Percentiles rank a stretch among this genome's conserved stretches.
Evolutionary conservation across 2,113 vertebrate species (phyloP).

Genomic region (Pterophyllum scalare): DNA sequence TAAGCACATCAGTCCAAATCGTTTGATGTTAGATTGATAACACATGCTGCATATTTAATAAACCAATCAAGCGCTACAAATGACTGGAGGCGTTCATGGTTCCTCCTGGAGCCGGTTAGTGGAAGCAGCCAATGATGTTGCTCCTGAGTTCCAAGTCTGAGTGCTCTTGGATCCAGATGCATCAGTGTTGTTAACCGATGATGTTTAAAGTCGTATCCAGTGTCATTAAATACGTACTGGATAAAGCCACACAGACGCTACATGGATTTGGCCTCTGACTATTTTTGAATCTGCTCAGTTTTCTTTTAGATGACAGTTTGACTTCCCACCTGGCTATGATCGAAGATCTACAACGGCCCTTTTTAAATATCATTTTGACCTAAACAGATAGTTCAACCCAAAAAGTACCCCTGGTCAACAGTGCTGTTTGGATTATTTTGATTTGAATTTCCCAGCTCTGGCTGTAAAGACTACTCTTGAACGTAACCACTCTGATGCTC

Average conservation of each 20-base stretch:
- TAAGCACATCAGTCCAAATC: no score
- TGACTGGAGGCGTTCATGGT: neutral
- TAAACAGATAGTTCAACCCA: neutral
- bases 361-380: neutral
- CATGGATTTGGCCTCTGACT: neutral
- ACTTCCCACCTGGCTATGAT: neutral
- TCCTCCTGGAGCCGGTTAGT: neutral
- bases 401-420: no score
- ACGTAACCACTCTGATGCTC: neutral
- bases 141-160: neutral
- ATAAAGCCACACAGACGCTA: neutral
- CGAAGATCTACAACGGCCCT: neutral
- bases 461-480: neutral
- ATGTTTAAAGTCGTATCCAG: neutral
- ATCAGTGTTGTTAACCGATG: neutral
- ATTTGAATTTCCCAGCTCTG: neutral
- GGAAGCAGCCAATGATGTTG: neutral
- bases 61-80: neutral
- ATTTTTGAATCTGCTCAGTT: no score
- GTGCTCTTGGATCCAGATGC: neutral
- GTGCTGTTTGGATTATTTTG: neutral
- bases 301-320: neutral
- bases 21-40: neutral
- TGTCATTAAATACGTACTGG: neutral
- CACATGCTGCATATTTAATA: neutral